These are phyloP conservation scores for Neelides sp. DNA, from an alignment of 1,140 invertebrate genomes.

Conservation along the genomic window DNA sequence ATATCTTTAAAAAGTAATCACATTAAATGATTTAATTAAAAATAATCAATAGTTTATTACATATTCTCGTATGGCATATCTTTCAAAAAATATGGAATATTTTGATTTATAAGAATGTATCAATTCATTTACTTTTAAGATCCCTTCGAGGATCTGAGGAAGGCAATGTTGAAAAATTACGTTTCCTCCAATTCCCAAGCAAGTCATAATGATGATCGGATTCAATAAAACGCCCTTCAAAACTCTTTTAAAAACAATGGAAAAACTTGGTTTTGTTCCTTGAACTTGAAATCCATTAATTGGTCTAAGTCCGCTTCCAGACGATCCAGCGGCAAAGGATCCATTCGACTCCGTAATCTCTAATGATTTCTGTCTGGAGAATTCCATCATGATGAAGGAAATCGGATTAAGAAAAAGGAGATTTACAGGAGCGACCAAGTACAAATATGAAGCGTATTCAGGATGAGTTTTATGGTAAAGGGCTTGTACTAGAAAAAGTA, in stretches of 20 bases:
- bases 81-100: neutral
- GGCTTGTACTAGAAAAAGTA: constrained; percentile 38
- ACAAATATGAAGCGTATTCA: constrained; percentile 80
- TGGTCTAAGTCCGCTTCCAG: too few relatives aligned
- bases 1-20: constrained; percentile 41
- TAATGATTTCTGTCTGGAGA: constrained; percentile 58
- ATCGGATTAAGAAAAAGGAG: constrained; percentile 84
- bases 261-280: too few relatives aligned
- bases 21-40: neutral
- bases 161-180: constrained; percentile 62
- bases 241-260: constrained; percentile 23
- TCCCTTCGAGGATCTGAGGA: constrained; percentile 56
- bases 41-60: neutral
- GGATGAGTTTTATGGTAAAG: constrained; percentile 57
- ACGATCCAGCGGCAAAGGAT: too few relatives aligned
- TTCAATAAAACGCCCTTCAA: constrained; percentile 65
- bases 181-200: constrained; percentile 78
- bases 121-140: constrained; percentile 51
- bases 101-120: neutral
- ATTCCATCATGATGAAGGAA: constrained; percentile 79
- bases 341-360: too few relatives aligned
- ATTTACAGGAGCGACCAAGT: constrained; percentile 86
- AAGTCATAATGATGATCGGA: constrained; percentile 84
- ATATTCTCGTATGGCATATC: neutral
- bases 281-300: too few relatives aligned